Percentiles rank a stretch among this genome's conserved stretches.
Conservation (phyloP, 2,797 vertebrate species). For the Dendrocincla tyrannina region DNA sequence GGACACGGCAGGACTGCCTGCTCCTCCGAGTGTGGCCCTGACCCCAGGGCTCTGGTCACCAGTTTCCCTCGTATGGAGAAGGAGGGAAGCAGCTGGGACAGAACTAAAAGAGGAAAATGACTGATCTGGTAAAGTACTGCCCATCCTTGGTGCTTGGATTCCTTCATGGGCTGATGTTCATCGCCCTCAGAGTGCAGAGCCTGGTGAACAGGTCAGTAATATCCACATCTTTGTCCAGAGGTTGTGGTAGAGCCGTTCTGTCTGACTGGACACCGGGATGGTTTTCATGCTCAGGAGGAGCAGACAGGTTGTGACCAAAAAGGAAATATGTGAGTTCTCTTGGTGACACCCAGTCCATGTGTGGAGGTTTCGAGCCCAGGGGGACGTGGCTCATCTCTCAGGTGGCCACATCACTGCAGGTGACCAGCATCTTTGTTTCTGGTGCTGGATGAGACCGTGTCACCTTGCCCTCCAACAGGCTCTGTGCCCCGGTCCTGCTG, state of each 20-base stretch:
- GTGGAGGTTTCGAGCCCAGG: not conserved
- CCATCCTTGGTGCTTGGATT: not conserved
- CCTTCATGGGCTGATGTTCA: not conserved
- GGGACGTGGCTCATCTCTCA: not conserved
- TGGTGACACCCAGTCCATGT: not conserved
- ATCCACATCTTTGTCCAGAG: too few relatives aligned
- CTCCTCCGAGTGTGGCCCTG: not conserved
- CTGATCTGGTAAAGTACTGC: not conserved
- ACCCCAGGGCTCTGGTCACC: slow-evolving; percentile 18
- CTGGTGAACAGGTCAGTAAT: not conserved
- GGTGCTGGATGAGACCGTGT: not conserved
- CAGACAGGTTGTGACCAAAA: not conserved
- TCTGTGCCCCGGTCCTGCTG: not conserved
- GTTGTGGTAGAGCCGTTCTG: not conserved
- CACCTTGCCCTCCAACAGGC: not conserved
- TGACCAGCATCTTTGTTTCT: not conserved
- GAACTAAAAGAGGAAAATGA: slow-evolving; percentile 36
- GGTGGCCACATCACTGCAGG: not conserved
- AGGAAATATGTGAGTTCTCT: not conserved
- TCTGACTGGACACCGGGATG: not conserved
- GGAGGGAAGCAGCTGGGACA: slow-evolving; percentile 19
- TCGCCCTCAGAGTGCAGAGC: not conserved
- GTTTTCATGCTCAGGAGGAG: not conserved
- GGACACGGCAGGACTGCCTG: slow-evolving; percentile 8
- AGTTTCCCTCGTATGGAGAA: slow-evolving; percentile 8